Conservation (phyloP, 2,113 vertebrate species). For the Ursus arctos region DNA sequence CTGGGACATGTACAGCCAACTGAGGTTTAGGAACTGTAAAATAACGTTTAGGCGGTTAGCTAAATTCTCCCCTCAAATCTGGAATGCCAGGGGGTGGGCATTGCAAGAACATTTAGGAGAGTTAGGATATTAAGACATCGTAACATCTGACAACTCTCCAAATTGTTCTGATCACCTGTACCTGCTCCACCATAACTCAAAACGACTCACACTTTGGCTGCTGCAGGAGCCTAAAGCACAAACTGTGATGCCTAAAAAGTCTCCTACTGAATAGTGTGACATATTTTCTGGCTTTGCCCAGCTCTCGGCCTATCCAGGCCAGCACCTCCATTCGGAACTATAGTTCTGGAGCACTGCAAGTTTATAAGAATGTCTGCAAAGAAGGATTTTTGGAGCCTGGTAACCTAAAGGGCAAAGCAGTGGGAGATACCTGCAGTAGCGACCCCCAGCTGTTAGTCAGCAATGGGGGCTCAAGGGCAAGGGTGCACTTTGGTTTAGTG, state of each 20-base stretch:
- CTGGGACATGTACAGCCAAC: background rate
- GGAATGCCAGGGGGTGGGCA: background rate
- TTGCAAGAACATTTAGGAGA: background rate
- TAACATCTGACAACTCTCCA: constrained; percentile 1
- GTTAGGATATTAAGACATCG: background rate
- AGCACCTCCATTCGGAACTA: background rate
- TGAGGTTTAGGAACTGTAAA: background rate
- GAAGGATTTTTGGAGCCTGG: background rate
- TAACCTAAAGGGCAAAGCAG: background rate
- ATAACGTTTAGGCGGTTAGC: background rate
- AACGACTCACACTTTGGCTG: background rate
- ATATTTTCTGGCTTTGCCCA: background rate
- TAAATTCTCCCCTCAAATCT: background rate
- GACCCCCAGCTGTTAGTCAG: background rate
- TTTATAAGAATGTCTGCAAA: background rate
- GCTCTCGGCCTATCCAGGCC: background rate
- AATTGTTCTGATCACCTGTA: background rate
- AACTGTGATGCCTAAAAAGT: background rate
- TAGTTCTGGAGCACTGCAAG: fast-evolving
- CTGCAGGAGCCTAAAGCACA: background rate
- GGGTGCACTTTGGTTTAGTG: background rate
- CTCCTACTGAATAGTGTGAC: background rate
- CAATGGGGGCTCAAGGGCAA: background rate
- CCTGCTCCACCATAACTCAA: background rate
- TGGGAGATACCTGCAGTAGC: no score